Conservation (phyloP, 2,113 vertebrate genomes). For the Neolamprologus tretocephalus region DNA sequence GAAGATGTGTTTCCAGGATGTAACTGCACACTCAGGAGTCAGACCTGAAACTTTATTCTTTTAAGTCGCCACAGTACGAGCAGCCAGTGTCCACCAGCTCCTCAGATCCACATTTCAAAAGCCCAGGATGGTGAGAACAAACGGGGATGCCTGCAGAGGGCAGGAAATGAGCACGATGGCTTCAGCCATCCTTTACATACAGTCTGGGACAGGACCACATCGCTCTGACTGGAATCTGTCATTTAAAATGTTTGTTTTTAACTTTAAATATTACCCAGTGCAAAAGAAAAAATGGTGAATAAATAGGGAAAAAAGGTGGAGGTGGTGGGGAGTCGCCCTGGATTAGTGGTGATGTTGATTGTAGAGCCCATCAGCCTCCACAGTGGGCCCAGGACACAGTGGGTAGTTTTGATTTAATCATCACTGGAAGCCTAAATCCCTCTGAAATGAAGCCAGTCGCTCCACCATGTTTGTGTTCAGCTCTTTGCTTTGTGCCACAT, state of each 20-base stretch:
- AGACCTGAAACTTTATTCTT: neutral
- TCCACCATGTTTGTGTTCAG: neutral
- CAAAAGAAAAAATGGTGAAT: rapidly evolving
- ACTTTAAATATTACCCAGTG: neutral
- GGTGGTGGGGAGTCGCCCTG: neutral
- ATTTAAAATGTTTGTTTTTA: neutral
- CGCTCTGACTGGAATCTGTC: neutral
- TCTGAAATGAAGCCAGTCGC: neutral
- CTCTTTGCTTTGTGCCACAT: neutral
- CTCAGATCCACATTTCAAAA: neutral
- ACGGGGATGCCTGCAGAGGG: neutral
- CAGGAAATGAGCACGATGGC: neutral
- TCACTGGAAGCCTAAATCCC: neutral
- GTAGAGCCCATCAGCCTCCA: neutral
- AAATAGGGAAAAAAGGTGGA: neutral
- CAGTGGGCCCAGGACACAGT: neutral
- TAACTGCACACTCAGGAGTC: neutral
- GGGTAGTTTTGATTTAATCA: neutral
- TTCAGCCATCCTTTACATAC: neutral
- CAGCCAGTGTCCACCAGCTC: neutral
- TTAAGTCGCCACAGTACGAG: neutral
- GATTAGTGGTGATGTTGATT: neutral
- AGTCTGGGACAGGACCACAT: neutral
- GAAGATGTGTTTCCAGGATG: neutral
- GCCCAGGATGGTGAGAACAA: neutral